phyloP scores from a whole-genome alignment of 2,113 vertebrate genomes.

The Steatornis caripensis region DNA sequence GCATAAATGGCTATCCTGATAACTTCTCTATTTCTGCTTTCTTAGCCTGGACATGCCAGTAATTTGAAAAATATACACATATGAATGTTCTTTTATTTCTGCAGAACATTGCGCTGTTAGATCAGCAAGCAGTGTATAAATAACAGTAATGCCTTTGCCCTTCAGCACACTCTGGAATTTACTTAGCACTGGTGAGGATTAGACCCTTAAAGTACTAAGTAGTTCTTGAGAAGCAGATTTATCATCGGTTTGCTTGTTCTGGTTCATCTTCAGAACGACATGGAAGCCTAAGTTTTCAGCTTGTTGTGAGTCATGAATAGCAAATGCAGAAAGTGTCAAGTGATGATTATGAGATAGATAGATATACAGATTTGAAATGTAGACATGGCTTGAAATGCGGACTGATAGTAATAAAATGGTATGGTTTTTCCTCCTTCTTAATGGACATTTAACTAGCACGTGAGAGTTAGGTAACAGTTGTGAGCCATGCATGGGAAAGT shows the following conservation, averaged over 20 bases:
- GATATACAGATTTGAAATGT: background rate
- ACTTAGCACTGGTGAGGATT: background rate
- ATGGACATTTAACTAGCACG: background rate
- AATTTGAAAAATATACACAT: background rate
- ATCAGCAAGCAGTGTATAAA: accelerated
- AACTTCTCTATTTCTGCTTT: background rate
- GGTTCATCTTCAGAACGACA: background rate
- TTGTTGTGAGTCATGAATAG: background rate
- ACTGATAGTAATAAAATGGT: background rate
- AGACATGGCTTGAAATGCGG: background rate
- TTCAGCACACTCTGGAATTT: background rate
- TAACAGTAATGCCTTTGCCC: background rate
- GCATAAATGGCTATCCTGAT: background rate
- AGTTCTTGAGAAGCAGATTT: background rate
- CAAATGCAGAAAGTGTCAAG: accelerated
- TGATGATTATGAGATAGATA: no score
- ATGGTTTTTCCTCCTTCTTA: background rate
- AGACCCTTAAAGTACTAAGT: background rate
- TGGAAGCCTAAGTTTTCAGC: background rate
- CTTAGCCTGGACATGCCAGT: background rate
- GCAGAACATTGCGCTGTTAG: background rate
- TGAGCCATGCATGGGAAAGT: background rate
- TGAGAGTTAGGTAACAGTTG: background rate
- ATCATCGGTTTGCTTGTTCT: background rate
- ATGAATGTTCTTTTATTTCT: background rate